Base-by-base conservation (phyloP, 2,888 invertebrate genomes). In the Baronia brevicornis region DNA sequence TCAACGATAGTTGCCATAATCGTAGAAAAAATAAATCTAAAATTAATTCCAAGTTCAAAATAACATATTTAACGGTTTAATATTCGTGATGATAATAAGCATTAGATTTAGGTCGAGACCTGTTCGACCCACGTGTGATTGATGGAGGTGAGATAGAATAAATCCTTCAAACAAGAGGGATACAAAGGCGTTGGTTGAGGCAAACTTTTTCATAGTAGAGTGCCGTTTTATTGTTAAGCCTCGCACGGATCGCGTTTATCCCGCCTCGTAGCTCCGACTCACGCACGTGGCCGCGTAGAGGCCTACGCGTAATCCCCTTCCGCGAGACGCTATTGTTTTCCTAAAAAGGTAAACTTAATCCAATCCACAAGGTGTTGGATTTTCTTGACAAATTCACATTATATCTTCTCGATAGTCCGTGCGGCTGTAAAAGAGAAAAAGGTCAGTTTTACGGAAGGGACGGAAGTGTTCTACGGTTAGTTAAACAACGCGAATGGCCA, bases 381-480 rank as follows among this genome's bases (percentile, higher is more conserved):
- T 79, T 69, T 61, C 62, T 65, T 60, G 58, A 73, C 68, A 74
- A 72, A 73, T 69, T 67, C 73, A 52, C 64, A 68, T 75, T 68
- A 70, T 66, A 66, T 65, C 61, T 56, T 50, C 53, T 48, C 63
- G 64, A 67, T 63, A 60, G 59, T 57, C 54, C 55, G 56, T 48
- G 50, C 48, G 59, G 48, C 62, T 61, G 60, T 66, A 64, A 68
- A 61, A 54, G 41, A 33, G 48, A 59, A 63, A 69, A 72, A 66
- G 69, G 66, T 64, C 63, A 64, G 55, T 70, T 70, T 71, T 70
- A 70, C 68, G 67, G 54, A 62, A 39, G 46, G 48, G 48, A 48
- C 58, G 54, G 53, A 66, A 64, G 69, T 61, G 63, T 59, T 52
- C 52, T 52, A 61, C 58, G 66, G 67, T 74, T 77, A 68, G 67